Evolutionary conservation across 2,888 invertebrate species (phyloP), one percentile per base, ranked within the genome.

Genomic region (Mythimna ferrago): DNA sequence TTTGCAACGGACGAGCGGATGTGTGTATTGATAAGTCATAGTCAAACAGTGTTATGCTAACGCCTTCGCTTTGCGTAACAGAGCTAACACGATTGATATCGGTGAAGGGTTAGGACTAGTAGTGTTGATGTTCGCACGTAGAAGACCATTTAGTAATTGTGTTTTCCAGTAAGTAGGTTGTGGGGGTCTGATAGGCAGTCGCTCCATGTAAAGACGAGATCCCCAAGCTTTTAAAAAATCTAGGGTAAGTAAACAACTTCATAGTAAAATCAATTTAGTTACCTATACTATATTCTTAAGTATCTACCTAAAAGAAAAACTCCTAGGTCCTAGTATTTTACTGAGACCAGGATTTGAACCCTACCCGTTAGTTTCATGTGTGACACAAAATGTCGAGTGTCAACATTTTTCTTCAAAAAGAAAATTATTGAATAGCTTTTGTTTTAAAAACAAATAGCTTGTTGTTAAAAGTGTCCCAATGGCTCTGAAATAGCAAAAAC

Each of bases 1-100:
- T 53, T 78, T 82, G 82, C 32, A 35, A 78, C 57, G 78, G 79
- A 78, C 64, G 72, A 78, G 38, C 60, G 64, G 64, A 78, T 66
- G 53, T 63, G 58, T 48, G 16, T 44, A 63, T 63, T 67, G 79
- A 67, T 66, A 78, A 78, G 51, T 74, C 51, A 26, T 6, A 80
- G 80, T 62, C 14, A 58, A 66, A 66, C 62, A 54, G 41, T 73
- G 51, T n/a, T 57, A 48, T 19, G 56, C 4, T 57, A 57, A 26
- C 21, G 5, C 26, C n/a, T 35, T 0, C 6, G n/a, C n/a, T 10
- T 70, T 53, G 35, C n/a, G 21, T 44, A 58, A 38, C 44, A n/a
- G 35, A 32, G 26, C 6, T 26, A 53, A 53, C 44, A 44, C 21
- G 41, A 19, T 26, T 58, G n/a, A 44, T 35, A 70, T n/a, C 14